phyloP scores from a whole-genome alignment of 2,888 invertebrate genomes.

The Steinernema scapterisci region DNA sequence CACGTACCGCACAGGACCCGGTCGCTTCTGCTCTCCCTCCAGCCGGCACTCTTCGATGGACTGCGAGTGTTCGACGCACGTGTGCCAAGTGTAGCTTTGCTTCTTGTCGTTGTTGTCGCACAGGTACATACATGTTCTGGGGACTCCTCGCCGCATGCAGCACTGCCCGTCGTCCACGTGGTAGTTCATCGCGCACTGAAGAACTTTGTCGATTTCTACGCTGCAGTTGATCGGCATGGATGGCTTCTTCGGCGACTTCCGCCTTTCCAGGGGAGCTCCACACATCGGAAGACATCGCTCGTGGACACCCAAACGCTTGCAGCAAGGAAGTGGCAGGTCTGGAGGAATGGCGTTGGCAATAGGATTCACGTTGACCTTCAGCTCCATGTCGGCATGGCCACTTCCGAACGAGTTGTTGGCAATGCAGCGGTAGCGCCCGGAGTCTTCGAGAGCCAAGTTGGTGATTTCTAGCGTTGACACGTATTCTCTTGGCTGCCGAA shows the following conservation, averaged over 20 bases:
- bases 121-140: constrained; percentile 47
- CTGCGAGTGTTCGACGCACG: constrained; percentile 38
- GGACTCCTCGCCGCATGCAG: constrained; percentile 36
- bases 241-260: neutral
- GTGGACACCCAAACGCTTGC: constrained; percentile 41
- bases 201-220: constrained; percentile 47
- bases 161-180: constrained; percentile 34
- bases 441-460: constrained; percentile 40
- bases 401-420: constrained; percentile 47
- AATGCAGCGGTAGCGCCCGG: constrained; percentile 45
- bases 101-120: constrained; percentile 40
- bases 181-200: constrained; percentile 51
- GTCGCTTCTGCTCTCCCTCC: constrained; percentile 41
- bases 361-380: constrained; percentile 21
- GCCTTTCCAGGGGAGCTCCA: constrained; percentile 29
- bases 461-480: constrained; percentile 45
- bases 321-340: constrained; percentile 46
- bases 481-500: constrained; percentile 45
- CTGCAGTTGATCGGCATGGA: constrained; percentile 25
- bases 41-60: constrained; percentile 40
- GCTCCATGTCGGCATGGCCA: constrained; percentile 38
- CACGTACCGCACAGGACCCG: neutral
- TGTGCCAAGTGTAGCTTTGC: constrained; percentile 29
- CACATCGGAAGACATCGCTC: constrained; percentile 48
- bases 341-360: constrained; percentile 40